Base-by-base conservation (phyloP, 1,140 invertebrate species). In the Drosophila biarmipes region DNA sequence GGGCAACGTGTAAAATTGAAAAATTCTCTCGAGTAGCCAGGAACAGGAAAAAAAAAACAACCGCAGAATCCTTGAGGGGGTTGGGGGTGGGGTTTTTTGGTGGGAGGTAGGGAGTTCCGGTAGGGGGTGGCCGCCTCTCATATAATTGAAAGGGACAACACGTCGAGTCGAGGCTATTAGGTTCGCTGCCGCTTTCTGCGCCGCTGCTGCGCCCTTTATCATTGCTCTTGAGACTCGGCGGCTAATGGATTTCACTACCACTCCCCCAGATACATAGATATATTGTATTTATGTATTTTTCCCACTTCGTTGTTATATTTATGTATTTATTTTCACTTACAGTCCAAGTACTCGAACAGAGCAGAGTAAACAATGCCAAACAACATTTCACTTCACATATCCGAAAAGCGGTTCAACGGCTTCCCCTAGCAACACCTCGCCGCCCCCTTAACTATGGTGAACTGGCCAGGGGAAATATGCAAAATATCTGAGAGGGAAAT, bases 101-200 rank as follows among this genome's bases (percentile, higher is more conserved):
- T 38, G 19, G 35, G 48, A 1, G 21, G 27, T 43, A 57, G 38
- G 46, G 64, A 52, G 48, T 24, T 31, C 29, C 45, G 52, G 37
- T 35, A 48, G 51, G 48, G 55, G 78, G 31, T 45, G 58, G 48
- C 63, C 40, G 53, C 46, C 61, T 57, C 59, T 61, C 66, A 89
- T 77, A 78, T 89, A 89, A 89, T 89, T 89, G 84, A 90, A 89
- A 89, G 80, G 84, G 84, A 89, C 84, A 89, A 90, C 84, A 89
- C 84, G 84, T 89, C 85, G 80, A 85, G 55, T 71, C 80, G 73
- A 57, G 84, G 84, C 85, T 89, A 90, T 89, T 89, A 84, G 80
- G 85, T 87, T 77, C 80, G 48, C 74, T 54, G 51, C 59, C 61
- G 49, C 64, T 45, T 68, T 46, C 63, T 43, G 29, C 64, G 34